phyloP scores from a whole-genome alignment of 2,113 vertebrate species.

The Indri indri region DNA sequence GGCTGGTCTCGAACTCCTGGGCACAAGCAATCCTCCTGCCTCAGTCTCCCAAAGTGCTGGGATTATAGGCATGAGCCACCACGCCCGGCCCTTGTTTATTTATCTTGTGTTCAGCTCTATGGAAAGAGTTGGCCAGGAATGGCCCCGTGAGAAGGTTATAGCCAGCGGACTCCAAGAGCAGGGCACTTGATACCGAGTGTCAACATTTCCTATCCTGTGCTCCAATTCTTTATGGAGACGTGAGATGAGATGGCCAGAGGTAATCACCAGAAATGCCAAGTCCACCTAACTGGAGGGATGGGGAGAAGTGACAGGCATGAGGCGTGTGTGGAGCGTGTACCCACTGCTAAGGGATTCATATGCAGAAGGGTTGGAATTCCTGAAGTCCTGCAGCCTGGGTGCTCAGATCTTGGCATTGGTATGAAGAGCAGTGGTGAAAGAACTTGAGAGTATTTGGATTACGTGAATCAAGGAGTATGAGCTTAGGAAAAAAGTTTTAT shows the following conservation, averaged over 20 bases:
- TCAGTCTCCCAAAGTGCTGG: too few relatives aligned
- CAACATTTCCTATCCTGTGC: neutral
- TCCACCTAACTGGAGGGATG: neutral
- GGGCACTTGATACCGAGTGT: too few relatives aligned
- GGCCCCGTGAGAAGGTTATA: neutral
- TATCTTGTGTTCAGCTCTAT: neutral
- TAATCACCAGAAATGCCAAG: neutral
- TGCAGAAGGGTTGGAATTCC: neutral
- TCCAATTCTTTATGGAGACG: neutral
- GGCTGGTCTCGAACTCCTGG: too few relatives aligned
- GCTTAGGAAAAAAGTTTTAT: neutral
- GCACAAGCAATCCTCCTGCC: too few relatives aligned
- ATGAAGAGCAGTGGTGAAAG: neutral
- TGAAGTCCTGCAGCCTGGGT: neutral
- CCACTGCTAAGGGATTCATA: neutral
- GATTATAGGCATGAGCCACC: too few relatives aligned
- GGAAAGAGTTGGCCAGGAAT: neutral
- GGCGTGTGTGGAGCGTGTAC: neutral
- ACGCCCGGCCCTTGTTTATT: neutral
- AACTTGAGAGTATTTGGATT: neutral
- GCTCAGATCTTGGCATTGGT: neutral
- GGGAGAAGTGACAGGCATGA: neutral
- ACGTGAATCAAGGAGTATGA: neutral
- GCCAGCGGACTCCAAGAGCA: neutral
- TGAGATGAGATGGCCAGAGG: neutral